Base-by-base conservation (phyloP, 1,140 invertebrate species). In the Trichonephila inaurata region DNA sequence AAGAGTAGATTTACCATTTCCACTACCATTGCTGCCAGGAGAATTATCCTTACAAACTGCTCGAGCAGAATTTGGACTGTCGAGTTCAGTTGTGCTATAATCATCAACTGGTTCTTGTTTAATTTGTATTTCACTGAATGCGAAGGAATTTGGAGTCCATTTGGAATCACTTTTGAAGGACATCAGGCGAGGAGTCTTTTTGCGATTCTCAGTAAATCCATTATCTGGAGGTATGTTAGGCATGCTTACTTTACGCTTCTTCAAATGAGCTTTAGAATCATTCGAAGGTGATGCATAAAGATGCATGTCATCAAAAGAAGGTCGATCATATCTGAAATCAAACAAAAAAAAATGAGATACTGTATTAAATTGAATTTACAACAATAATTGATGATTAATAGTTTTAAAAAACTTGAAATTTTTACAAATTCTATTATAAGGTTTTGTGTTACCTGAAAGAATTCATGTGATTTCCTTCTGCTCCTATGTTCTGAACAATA, bases 231-330 rank as follows among this genome's bases (percentile, higher is more conserved):
- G 12, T 33, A 77, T 88, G 28, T 60, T 87, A 14, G 92, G 85
- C 64, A 62, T 82, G 5, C 40, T 87, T 12, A 88, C n/a, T 24
- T 93, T 93, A 2, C 92, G 92, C 44, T 93, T 93, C 66, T 93
- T 93, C 0, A 66, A 24, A 21, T 72, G 92, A 62, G 10, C 85
- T 33, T 87, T 93, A 1, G 91, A 21, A 58, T 92, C 91, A n/a
- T 24, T 33, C 2, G 66, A 58, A 28, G 83, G 19, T 10, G 62
- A 60, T 7, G 85, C 86, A 62, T 88, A 93, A 21, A 88, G 64
- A 58, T 93, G 92, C 92, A 93, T 93, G 85, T 87, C 60, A 81
- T 93, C 92, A 64, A 93, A 93, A 14, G 86, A 93, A 81, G 92
- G 92, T 64, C 86, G 77, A 66, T 93, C 85, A 51, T 93, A 93